phyloP scores from a whole-genome alignment of 2,113 vertebrate genomes.

The Pseudolaguvia tuberculata region DNA sequence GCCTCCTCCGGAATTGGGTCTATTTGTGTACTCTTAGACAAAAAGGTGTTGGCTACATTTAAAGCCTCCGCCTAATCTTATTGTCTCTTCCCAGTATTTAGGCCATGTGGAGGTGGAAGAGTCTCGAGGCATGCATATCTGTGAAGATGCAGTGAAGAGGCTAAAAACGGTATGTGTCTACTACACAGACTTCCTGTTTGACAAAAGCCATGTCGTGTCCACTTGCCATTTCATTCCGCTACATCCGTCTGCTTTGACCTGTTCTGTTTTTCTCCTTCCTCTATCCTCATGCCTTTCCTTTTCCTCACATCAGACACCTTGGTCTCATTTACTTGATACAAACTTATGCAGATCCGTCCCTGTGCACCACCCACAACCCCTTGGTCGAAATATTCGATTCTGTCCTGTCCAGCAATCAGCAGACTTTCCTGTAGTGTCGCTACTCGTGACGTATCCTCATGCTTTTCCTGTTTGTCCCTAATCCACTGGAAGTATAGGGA shows the following conservation, averaged over 20 bases:
- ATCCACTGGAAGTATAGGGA: not conserved
- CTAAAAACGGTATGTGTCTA: conserved; percentile 89
- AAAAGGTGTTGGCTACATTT: too few relatives aligned
- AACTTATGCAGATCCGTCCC: conserved; percentile 3
- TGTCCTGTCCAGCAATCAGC: not conserved
- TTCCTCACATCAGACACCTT: conserved; percentile 5
- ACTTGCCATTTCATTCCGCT: not conserved
- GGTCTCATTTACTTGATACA: not conserved
- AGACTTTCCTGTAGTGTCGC: not conserved
- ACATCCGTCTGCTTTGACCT: not conserved
- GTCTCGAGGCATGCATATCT: conserved; percentile 98
- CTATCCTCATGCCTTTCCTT: conserved; percentile 18
- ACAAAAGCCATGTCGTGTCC: not conserved
- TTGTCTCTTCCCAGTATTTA: conserved; percentile 76
- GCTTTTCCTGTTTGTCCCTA: conserved; percentile 30
- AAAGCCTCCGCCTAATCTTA: too few relatives aligned
- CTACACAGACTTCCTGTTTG: conserved; percentile 18
- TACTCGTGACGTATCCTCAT: not conserved
- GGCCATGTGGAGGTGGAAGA: conserved; percentile 98
- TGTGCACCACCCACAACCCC: not conserved
- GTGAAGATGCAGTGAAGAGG: conserved; percentile 97
- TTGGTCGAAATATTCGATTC: conserved; percentile 9
- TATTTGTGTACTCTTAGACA: not conserved
- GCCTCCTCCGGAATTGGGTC: not conserved
- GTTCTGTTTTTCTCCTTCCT: not conserved